A percentile compares a stretch with the other conserved stretches of the same genome.
Evolutionary conservation across 2,113 vertebrate species (phyloP).

Genomic region (Chaenocephalus aceratus): DNA sequence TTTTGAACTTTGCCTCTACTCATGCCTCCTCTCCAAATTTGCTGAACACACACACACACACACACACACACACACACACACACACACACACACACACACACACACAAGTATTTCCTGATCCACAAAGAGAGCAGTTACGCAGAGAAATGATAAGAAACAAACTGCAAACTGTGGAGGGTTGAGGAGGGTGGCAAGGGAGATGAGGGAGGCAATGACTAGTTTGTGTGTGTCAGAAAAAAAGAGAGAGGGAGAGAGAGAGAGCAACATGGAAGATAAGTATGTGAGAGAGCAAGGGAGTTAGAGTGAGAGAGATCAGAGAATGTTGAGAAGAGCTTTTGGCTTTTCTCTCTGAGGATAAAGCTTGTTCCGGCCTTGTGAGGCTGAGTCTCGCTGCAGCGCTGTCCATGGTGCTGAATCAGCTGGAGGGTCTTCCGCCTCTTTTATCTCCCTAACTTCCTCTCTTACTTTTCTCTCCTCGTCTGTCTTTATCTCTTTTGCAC

Average conservation of each 20-base stretch:
- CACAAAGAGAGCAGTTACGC: conserved; percentile 32
- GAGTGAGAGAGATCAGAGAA: conserved; percentile 67
- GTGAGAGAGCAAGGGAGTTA: conserved; percentile 44
- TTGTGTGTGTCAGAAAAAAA: neutral
- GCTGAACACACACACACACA: neutral
- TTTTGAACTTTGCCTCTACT: conserved; percentile 18
- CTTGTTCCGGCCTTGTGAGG: conserved; percentile 72
- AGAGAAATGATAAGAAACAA: conserved; percentile 31
- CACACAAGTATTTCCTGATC: conserved; percentile 7
- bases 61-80: neutral
- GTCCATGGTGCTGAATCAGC: conserved; percentile 77
- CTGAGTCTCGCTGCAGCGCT: conserved; percentile 59
- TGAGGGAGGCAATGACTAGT: neutral
- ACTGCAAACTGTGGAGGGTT: conserved; percentile 27
- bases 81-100: too few relatives aligned
- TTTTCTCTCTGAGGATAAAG: conserved; percentile 76
- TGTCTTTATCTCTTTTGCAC: conserved; percentile 27
- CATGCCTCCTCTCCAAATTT: conserved; percentile 11
- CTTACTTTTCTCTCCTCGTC: conserved; percentile 10
- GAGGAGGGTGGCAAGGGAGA: neutral
- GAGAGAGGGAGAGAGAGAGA: neutral
- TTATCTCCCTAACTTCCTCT: conserved; percentile 34
- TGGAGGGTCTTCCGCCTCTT: conserved; percentile 45
- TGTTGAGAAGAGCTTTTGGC: conserved; percentile 74
- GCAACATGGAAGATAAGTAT: conserved; percentile 18